A percentile compares a stretch with the other conserved stretches of the same genome.
phyloP scores from a whole-genome alignment of 2,797 vertebrate species.

The Cynopterus sphinx region DNA sequence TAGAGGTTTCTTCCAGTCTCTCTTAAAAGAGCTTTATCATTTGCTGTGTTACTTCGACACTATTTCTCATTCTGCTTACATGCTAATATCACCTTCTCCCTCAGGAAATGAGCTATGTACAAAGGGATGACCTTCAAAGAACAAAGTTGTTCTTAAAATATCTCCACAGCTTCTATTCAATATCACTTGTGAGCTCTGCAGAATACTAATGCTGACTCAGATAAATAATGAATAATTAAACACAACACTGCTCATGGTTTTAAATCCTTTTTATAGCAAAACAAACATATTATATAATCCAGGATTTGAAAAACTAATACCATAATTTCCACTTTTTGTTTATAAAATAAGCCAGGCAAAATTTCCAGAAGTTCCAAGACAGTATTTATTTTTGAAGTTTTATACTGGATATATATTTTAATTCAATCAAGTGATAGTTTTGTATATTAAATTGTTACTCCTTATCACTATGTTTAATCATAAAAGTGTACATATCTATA shows the following conservation, averaged over 20 bases:
- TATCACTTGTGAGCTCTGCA: constrained; percentile 60
- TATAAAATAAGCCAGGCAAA: constrained; percentile 44
- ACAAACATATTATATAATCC: constrained; percentile 24
- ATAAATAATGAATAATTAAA: constrained; percentile 80
- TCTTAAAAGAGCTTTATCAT: constrained; percentile 61
- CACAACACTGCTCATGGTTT: constrained; percentile 60
- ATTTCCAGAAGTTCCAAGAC: constrained; percentile 28
- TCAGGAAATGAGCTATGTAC: constrained; percentile 67
- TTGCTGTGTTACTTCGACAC: constrained; percentile 44
- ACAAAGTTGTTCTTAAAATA: constrained; percentile 77
- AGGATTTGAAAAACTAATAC: constrained; percentile 48
- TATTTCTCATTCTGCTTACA: constrained; percentile 77
- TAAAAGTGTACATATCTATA: constrained; percentile 69
- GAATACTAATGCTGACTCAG: constrained; percentile 75
- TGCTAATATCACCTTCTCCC: constrained; percentile 72
- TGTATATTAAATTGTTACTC: constrained; percentile 75
- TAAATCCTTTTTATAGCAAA: constrained; percentile 55
- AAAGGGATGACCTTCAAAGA: constrained; percentile 78
- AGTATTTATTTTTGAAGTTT: constrained; percentile 53
- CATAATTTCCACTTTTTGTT: constrained; percentile 54
- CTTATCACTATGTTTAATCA: constrained; percentile 75
- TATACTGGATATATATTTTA: constrained; percentile 55
- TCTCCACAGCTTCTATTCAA: constrained; percentile 59
- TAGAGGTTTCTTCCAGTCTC: constrained; percentile 65
- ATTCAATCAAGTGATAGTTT: constrained; percentile 61